Conservation (phyloP, 1,140 invertebrate genomes). For the silkworm (Bombyx mori) region DNA sequence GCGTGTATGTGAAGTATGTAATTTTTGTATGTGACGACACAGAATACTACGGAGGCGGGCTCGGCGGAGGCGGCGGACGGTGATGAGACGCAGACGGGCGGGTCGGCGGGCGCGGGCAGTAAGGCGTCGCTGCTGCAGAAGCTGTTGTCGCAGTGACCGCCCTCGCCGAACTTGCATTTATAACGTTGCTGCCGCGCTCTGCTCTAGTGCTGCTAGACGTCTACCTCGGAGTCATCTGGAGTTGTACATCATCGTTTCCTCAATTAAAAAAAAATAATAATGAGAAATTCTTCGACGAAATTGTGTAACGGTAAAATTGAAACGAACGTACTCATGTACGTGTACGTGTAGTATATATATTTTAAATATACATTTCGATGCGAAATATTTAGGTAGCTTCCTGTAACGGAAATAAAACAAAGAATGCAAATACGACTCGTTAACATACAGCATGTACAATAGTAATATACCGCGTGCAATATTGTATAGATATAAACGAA, state of each 20-base stretch:
- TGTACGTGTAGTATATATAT: slow-evolving; percentile 27
- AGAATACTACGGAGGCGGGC: slow-evolving; percentile 84
- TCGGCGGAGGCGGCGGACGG: slow-evolving; percentile 38
- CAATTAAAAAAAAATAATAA: slow-evolving; percentile 14
- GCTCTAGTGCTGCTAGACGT: slow-evolving; percentile 16
- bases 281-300: slow-evolving; percentile 45
- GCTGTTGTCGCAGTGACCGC: slow-evolving; percentile 80
- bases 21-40: slow-evolving; percentile 39
- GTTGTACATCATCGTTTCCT: slow-evolving; percentile 30
- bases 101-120: slow-evolving; percentile 16
- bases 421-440: slow-evolving; percentile 35
- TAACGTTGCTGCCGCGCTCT: slow-evolving; percentile 22
- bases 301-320: slow-evolving; percentile 23
- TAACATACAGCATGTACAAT: slow-evolving; percentile 48
- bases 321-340: slow-evolving; percentile 33
- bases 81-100: slow-evolving; percentile 30
- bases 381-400: slow-evolving; percentile 47
- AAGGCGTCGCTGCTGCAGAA: slow-evolving; percentile 84
- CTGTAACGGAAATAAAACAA: slow-evolving; percentile 43
- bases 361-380: slow-evolving; percentile 27
- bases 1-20: not conserved
- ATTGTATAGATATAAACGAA: slow-evolving; percentile 60
- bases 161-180: slow-evolving; percentile 41
- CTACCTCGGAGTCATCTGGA: slow-evolving; percentile 19
- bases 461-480: slow-evolving; percentile 61